Conservation (phyloP, 2,888 invertebrate species). For the Ptychoptera albimana region DNA sequence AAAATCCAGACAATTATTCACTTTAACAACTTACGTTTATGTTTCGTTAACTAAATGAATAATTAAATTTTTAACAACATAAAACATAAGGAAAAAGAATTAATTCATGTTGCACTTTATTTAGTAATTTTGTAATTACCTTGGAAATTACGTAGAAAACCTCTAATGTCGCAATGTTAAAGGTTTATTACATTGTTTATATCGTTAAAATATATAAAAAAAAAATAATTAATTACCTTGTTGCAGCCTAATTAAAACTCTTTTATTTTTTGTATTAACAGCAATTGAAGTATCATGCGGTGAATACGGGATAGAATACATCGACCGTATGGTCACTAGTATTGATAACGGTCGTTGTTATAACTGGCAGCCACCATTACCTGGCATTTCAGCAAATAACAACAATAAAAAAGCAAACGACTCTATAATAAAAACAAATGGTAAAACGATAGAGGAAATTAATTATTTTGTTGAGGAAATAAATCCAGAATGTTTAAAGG, state of each 20-base stretch:
- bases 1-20: too few species aligned
- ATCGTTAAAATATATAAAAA: too few species aligned
- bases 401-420: background rate
- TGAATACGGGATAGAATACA: constrained; percentile 53
- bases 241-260: background rate
- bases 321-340: constrained; percentile 49
- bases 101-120: too few species aligned
- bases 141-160: too few species aligned
- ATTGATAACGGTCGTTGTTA: constrained; percentile 48
- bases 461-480: constrained; percentile 26
- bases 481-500: constrained; percentile 35
- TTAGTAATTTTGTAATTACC: too few species aligned
- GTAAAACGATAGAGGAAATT: constrained; percentile 19
- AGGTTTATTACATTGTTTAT: too few species aligned
- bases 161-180: too few species aligned
- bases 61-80: too few species aligned
- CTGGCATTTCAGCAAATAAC: background rate
- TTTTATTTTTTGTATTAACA: constrained; percentile 23
- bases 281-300: constrained; percentile 69
- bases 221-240: too few species aligned
- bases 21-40: too few species aligned
- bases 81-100: too few species aligned
- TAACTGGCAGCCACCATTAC: constrained; percentile 30
- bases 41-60: too few species aligned
- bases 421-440: constrained; percentile 19